Percentiles rank a stretch among this genome's conserved stretches.
These are phyloP conservation scores for Micromesistius poutassou DNA, from an alignment of 2,797 vertebrate genomes.

Conservation along the genomic window DNA sequence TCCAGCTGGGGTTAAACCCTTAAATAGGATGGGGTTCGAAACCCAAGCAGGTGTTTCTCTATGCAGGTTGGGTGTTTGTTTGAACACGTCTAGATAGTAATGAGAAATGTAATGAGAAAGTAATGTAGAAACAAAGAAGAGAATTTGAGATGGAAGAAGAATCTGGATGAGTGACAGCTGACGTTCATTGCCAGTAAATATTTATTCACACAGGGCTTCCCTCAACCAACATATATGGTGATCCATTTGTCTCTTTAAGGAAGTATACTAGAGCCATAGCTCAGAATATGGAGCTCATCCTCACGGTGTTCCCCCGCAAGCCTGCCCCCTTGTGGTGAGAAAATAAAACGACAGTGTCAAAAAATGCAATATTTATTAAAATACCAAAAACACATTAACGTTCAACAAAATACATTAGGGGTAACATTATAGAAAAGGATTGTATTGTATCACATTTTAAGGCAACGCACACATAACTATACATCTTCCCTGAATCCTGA, in stretches of 20 bases:
- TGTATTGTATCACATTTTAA: background rate
- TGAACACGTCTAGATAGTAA: background rate
- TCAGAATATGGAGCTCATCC: background rate
- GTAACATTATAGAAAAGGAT: background rate
- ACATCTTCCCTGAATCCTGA: background rate
- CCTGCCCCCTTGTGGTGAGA: constrained; percentile 55
- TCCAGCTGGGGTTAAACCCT: background rate
- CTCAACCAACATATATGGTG: background rate
- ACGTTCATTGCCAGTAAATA: background rate
- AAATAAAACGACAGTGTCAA: constrained; percentile 24
- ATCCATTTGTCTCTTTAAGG: background rate
- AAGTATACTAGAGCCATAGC: background rate
- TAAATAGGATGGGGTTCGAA: background rate
- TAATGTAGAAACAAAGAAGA: background rate
- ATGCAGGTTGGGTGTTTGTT: background rate
- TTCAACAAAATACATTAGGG: background rate
- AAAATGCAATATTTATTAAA: constrained; percentile 15
- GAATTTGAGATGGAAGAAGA: background rate
- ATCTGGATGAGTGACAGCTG: background rate
- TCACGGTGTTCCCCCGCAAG: constrained; percentile 23
- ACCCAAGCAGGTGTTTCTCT: background rate
- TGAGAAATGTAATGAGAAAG: no score
- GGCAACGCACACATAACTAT: background rate
- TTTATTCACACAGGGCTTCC: background rate
- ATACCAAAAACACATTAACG: background rate